A percentile compares a stretch with the other conserved stretches of the same genome.
phyloP scores from a whole-genome alignment of 37 sponge, comb jelly and placozoan species.

The Crambe crambe region DNA sequence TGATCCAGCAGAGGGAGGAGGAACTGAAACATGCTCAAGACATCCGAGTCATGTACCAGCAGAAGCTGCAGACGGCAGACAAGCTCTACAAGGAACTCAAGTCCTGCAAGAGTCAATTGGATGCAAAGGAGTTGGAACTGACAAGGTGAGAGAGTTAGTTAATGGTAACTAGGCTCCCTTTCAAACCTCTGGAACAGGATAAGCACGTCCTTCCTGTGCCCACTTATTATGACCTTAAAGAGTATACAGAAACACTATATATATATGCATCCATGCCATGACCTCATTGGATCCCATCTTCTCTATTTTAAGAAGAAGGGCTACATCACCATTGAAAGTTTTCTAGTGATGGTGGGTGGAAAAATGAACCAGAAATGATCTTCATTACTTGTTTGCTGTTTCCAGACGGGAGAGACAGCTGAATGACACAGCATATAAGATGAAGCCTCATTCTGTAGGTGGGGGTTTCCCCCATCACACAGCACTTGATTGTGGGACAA shows the following conservation, averaged over 20 bases:
- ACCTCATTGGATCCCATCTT: not conserved
- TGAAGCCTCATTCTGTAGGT: conserved; percentile 6
- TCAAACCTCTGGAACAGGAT: too few relatives aligned
- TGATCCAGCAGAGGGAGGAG: conserved; percentile 64
- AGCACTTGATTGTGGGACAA: not conserved
- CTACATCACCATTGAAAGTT: too few relatives aligned
- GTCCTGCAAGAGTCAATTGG: conserved; percentile 55
- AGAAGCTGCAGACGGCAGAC: conserved; percentile 74
- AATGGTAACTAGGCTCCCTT: too few relatives aligned
- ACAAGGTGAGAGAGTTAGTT: conserved; percentile 37
- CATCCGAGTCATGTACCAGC: conserved; percentile 60
- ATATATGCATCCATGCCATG: too few relatives aligned
- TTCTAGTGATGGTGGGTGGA: too few relatives aligned
- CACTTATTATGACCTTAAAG: too few relatives aligned
- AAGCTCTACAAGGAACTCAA: conserved; percentile 52
- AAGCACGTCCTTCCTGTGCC: too few relatives aligned
- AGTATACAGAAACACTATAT: too few relatives aligned
- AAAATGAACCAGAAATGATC: too few relatives aligned
- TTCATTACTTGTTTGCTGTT: too few relatives aligned
- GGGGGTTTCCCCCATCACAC: not conserved
- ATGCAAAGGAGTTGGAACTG: conserved; percentile 51
- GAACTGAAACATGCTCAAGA: conserved; percentile 82
- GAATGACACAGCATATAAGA: conserved; percentile 8
- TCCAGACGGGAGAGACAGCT: conserved; percentile 23
- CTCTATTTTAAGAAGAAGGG: too few relatives aligned